Base-by-base conservation (phyloP, 37 sponge, comb jelly and placozoan genomes). In the Oopsacas minuta region DNA sequence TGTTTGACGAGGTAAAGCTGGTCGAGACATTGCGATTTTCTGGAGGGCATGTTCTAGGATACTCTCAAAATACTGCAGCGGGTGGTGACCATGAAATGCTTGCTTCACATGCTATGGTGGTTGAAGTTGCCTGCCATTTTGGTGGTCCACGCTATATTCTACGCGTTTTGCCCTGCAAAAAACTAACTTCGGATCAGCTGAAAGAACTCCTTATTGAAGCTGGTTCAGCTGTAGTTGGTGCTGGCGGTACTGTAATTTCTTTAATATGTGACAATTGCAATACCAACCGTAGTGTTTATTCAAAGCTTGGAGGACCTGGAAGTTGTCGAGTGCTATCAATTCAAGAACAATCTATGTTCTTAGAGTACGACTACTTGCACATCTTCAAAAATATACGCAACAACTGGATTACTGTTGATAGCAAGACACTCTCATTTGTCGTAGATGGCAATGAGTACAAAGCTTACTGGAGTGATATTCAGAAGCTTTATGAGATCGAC, bases 141-240 rank as follows among this genome's bases (percentile, higher is more conserved):
- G 75, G 75, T 61, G 20, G 75, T 61, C 75, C 75, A 61, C 75
- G 75, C 75, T 61, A 61, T 61, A 61, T 61, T 61, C 75, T 61
- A 61, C 75, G 75, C 30, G 75, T 61, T 61, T 61, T 61, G 30
- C 75, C 75, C 75, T 61, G 75, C 75, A 61, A 61, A 61, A 61
- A 61, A 61, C 75, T 61, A 61, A 61, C 75, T 61, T 61, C 75
- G 75, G 75, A 61, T 61, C 75, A 61, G 75, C 75, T 61, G 75
- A 61, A 61, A 34, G 75, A 61, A 61, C 75, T 61, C 75, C 75
- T 61, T 61, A 61, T 61, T 34, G 75, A 61, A 61, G 75, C 75
- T 61, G 75, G 75, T 61, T 61, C 75, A 61, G 75, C 75, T 61
- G 75, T 61, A 61, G 20, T 61, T 61, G 75, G 75, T 61, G 75